phyloP scores from a whole-genome alignment of 2,797 vertebrate genomes.

The Pteropus rufus region DNA sequence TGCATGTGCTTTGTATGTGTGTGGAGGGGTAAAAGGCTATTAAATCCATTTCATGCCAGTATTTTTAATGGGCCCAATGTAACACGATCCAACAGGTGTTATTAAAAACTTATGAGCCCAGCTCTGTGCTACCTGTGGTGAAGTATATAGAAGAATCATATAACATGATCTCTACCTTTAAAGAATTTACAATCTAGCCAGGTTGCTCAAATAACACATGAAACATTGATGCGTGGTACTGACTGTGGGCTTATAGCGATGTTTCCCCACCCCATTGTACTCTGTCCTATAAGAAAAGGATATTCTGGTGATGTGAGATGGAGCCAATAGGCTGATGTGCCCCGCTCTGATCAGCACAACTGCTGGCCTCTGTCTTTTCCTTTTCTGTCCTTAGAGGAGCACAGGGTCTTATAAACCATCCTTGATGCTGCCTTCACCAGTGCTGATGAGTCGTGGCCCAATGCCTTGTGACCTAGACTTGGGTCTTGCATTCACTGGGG shows the following conservation, averaged over 20 bases:
- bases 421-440: background rate
- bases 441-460: background rate
- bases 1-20: background rate
- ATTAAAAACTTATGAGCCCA: background rate
- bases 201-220: background rate
- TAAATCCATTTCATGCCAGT: background rate
- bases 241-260: background rate
- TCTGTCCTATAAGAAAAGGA: background rate
- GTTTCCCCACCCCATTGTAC: background rate
- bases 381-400: background rate
- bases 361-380: background rate
- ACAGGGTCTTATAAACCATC: background rate
- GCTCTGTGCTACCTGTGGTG: background rate
- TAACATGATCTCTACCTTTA: background rate
- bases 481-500: rapidly evolving
- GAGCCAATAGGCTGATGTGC: background rate
- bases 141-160: background rate
- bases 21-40: background rate
- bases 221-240: background rate
- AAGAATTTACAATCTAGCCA: background rate
- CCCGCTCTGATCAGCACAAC: background rate
- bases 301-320: background rate
- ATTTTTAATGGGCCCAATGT: background rate
- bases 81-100: background rate
- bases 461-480: background rate